Conservation (phyloP, 2,888 invertebrate genomes). For the Podabrus alpinus region DNA sequence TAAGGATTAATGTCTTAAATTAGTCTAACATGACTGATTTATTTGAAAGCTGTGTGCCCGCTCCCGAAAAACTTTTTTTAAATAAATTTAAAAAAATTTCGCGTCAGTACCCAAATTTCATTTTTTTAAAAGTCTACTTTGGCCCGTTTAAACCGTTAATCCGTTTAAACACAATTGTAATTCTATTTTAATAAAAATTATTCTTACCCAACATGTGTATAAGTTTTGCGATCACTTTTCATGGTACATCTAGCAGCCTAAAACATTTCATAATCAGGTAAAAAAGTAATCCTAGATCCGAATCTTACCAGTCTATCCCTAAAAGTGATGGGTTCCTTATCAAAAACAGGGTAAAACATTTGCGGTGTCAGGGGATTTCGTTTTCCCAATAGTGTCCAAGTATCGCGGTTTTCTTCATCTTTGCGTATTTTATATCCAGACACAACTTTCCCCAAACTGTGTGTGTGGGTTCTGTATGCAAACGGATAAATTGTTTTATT, state of each 20-base stretch:
- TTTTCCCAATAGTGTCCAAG: constrained; percentile 85
- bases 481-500: constrained; percentile 89
- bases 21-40: too few relatives aligned
- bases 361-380: constrained; percentile 86
- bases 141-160: too few relatives aligned
- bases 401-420: constrained; percentile 62
- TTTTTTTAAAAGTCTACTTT: too few relatives aligned
- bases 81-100: too few relatives aligned
- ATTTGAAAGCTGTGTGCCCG: too few relatives aligned
- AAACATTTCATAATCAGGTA: background rate
- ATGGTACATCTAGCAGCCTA: constrained; percentile 91
- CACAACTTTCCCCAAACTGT: constrained; percentile 80
- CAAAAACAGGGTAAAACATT: constrained; percentile 88
- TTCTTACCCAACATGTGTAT: constrained; percentile 75
- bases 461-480: constrained; percentile 94
- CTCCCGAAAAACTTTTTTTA: too few relatives aligned
- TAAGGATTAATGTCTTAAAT: too few relatives aligned
- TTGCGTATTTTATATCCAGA: constrained; percentile 76
- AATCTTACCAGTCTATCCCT: constrained; percentile 70
- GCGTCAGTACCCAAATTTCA: too few relatives aligned
- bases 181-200: background rate
- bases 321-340: constrained; percentile 63
- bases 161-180: too few relatives aligned
- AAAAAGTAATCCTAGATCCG: background rate
- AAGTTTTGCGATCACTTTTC: constrained; percentile 69